Base-by-base conservation (phyloP, 2,888 invertebrate species). In the Agriopis marginaria region DNA sequence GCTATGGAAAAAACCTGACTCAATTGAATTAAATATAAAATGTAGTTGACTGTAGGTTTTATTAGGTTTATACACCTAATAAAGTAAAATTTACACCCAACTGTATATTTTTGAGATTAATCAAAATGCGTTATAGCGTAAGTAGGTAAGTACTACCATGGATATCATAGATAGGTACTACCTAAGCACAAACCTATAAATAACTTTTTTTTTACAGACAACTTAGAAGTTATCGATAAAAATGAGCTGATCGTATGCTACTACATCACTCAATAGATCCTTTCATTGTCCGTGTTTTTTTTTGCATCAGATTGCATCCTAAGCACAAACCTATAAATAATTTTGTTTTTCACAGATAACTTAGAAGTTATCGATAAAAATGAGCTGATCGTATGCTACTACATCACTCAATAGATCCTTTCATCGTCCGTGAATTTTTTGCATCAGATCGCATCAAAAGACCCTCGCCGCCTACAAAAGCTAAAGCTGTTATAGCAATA, bases 371-470 rank as follows among this genome's bases (percentile, higher is more conserved):
- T 68, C 71, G 68, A 68, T 68, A 61, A 39, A 42, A 39, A 44
- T 14, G 12, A 44, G 44, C 42, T 14, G 23, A 44, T 44, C 17
- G 0, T 17, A 14, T 47, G 11, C 10, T 14, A 17, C 10, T 12
- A 51, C 42, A 61, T 62, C 44, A 68, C 70, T 73, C n/a, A 79
- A 75, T 60, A 32, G 42, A 55, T 66, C 68, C 75, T 77, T 78
- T 66, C 58, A 76, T 76, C 75, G 71, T 71, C 73, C 73, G 68
- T 72, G 69, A 72, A 75, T 75, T 81, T 83, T 82, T 82, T 81
- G 76, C 74, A 67, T 60, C 14, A 32, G 69, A 61, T 66, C 64
- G 70, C 70, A 77, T 81, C 77, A 75, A 65, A 75, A 66, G 70
- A 72, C 74, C 56, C 42, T 23, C 58, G 61, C 75, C 75, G 71